phyloP scores from a whole-genome alignment of 2,797 vertebrate genomes.

The Chelon labrosus region DNA sequence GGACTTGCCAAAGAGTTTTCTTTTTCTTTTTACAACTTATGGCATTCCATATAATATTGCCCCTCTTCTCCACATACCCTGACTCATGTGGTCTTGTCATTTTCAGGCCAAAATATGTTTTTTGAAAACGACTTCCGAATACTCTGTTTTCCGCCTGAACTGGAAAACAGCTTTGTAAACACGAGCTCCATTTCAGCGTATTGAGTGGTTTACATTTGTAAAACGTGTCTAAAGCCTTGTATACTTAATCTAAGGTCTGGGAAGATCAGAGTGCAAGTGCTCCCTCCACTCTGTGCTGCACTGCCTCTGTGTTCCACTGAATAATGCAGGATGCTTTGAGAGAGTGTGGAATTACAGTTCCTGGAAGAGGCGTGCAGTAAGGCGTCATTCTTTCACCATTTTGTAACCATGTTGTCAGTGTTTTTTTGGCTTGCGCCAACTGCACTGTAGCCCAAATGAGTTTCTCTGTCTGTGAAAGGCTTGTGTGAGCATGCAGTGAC shows the following conservation, averaged over 20 bases:
- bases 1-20: no score
- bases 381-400: constrained; percentile 54
- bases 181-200: constrained; percentile 36
- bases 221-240: constrained; percentile 54
- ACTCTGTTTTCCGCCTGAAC: constrained; percentile 2
- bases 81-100: not conserved
- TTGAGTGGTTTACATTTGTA: constrained; percentile 53
- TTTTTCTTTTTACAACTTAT: no score
- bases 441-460: constrained; percentile 31
- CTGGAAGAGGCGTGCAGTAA: constrained; percentile 56
- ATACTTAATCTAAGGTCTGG: constrained; percentile 53
- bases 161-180: constrained; percentile 17
- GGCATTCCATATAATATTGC: no score
- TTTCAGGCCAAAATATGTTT: not conserved
- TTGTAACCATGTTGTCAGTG: constrained; percentile 49
- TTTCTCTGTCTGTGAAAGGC: constrained; percentile 48
- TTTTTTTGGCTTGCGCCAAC: constrained; percentile 42
- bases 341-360: constrained; percentile 78
- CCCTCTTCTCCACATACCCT: not conserved
- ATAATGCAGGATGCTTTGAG: constrained; percentile 78
- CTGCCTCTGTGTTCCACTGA: constrained; percentile 73
- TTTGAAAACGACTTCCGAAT: not conserved
- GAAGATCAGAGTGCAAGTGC: constrained; percentile 58
- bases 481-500: constrained; percentile 25
- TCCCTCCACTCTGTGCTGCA: constrained; percentile 42